Evolutionary conservation across 1,140 invertebrate genomes (phyloP).

Genomic region (Heliothis virescens): DNA sequence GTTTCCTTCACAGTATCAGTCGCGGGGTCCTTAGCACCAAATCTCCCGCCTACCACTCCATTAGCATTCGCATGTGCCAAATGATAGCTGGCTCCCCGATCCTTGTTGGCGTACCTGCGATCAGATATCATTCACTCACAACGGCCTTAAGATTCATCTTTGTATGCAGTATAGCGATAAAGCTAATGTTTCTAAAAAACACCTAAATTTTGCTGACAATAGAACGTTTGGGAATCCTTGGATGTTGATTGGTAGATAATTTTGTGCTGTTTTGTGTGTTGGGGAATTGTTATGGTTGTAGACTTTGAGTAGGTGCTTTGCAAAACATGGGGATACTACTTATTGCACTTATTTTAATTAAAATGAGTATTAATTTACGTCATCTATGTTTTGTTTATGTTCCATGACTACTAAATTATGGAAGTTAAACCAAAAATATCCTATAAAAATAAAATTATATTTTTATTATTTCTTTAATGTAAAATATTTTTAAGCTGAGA

Average conservation of each 20-base stretch:
- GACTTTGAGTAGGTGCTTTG: too few species aligned
- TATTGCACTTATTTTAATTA: too few species aligned
- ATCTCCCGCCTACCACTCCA: constrained; percentile 88
- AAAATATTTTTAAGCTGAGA: too few species aligned
- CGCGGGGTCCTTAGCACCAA: constrained; percentile 88
- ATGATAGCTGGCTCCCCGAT: constrained; percentile 88
- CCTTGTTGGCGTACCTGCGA: constrained; percentile 88
- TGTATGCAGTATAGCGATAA: constrained; percentile 18
- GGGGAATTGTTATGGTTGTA: not conserved
- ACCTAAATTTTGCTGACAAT: constrained; percentile 17
- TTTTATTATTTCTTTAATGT: too few species aligned
- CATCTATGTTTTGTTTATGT: too few species aligned
- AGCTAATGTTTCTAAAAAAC: constrained; percentile 3
- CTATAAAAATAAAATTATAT: too few species aligned
- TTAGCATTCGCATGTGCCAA: constrained; percentile 87
- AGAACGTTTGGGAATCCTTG: constrained; percentile 19
- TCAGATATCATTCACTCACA: constrained; percentile 44
- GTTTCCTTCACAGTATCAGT: constrained; percentile 89
- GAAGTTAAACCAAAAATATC: too few species aligned
- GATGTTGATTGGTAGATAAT: not conserved
- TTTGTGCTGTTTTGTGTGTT: not conserved
- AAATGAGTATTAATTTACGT: too few species aligned
- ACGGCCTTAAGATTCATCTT: constrained; percentile 1
- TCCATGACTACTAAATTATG: too few species aligned
- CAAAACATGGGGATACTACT: too few species aligned